Conservation (phyloP, 92 coral and sea anemone genomes). For the Meandrina meandrites region DNA sequence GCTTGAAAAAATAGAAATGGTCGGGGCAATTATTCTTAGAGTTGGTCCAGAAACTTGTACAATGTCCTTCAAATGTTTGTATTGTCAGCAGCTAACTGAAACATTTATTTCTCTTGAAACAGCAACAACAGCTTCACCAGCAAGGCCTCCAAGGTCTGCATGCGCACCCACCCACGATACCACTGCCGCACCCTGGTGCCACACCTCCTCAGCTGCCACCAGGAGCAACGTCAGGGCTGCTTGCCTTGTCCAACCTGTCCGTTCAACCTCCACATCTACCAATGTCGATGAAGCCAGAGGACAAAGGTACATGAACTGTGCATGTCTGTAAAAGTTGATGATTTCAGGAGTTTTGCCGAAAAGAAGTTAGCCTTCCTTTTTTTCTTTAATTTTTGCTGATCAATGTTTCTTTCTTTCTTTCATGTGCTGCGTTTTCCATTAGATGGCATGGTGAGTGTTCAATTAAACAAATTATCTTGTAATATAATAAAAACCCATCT, state of each 20-base stretch:
- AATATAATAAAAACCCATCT: too few relatives aligned
- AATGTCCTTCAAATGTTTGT: neutral
- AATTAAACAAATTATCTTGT: neutral
- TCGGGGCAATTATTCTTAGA: too few relatives aligned
- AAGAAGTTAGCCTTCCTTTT: too few relatives aligned
- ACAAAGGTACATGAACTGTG: slow-evolving; percentile 22
- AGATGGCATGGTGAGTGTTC: slow-evolving; percentile 40
- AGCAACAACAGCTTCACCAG: slow-evolving; percentile 97
- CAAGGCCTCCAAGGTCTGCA: slow-evolving; percentile 97
- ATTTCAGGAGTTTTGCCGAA: too few relatives aligned
- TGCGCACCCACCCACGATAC: slow-evolving; percentile 95
- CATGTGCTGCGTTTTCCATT: slow-evolving; percentile 18
- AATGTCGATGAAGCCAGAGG: slow-evolving; percentile 79
- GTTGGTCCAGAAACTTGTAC: too few relatives aligned
- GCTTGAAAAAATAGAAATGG: too few relatives aligned
- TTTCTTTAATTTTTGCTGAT: neutral
- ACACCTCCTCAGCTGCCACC: slow-evolving; percentile 99
- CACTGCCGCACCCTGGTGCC: slow-evolving; percentile 97
- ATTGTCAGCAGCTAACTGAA: neutral
- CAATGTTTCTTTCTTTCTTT: neutral
- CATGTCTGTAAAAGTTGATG: too few relatives aligned
- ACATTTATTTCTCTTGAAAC: slow-evolving; percentile 33
- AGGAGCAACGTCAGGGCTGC: slow-evolving; percentile 81
- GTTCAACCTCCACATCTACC: slow-evolving; percentile 90
- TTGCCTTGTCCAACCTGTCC: slow-evolving; percentile 75